Evolutionary conservation across 2,888 invertebrate species (phyloP), one percentile per base, ranked within the genome.

Genomic region (Galerucella calmariensis): DNA sequence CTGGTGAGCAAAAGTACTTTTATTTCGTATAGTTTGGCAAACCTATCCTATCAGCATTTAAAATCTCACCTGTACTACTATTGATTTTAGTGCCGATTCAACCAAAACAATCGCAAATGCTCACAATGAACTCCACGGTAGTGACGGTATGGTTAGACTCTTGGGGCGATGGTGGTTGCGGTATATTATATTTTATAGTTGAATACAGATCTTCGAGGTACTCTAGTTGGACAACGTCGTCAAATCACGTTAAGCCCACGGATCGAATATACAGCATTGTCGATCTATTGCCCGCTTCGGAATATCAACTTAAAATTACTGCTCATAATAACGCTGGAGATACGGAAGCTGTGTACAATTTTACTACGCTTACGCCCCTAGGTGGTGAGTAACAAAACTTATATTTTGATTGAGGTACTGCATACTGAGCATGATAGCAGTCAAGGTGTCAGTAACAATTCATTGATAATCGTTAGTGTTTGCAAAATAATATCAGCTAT

Each of bases 91-190:
- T 93, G 14, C 94, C 94, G 0, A 92, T 94, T 3, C 94, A 94
- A 83, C 94, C 94, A 1, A 94, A 93, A 82, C 94, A 93, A 82
- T 92, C 93, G 0, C 94, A 94, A 85, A 93, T 94, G 91, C 91
- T 94, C 77, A 95, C 95, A 0, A 92, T 95, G 82, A 96, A 96
- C 85, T 93, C 95, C 0, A 95, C 96, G 0, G 94, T 95, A 73
- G 95, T 95, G 69, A 95, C 95, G 0, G 92, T 95, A 35, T 95
- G 95, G 92, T 87, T 96, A 79, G 95, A 95, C 86, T 93, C 94
- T 0, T 96, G 96, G 96, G 94, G 94, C 53, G 95, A 96, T 83
- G 95, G 95, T 0, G 96, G 96, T 27, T 96, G 96, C 84, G 95
- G 95, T 2, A 95, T 96, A 78, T 90, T 94, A 10, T 94, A 95